Base-by-base conservation (phyloP, 2,113 vertebrate genomes). In the Brachyhypopomus gauderio region DNA sequence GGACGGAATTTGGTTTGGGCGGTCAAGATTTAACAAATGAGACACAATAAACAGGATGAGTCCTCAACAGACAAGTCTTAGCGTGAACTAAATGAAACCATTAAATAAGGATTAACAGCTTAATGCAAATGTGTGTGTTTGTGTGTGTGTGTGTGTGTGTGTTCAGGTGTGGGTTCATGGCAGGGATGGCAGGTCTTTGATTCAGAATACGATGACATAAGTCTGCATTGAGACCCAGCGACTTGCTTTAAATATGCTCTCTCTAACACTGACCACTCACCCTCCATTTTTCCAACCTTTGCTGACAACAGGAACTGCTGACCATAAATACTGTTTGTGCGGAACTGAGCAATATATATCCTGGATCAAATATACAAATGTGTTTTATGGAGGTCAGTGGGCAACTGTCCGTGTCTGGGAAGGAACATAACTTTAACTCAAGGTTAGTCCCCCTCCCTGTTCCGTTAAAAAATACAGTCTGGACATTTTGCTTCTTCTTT, bases 361-460 rank as follows among this genome's bases (percentile, higher is more conserved):
- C 85, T 22, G 41, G 84, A 90, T 92, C 85, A 91, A 91, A 91
- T 89, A 90, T 87, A 93, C 89, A 92, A 88, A 91, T 90, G 78
- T 90, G 79, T 86, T 90, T 88, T 85, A 87, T 86, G 84, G 87
- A 88, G 88, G 90, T 90, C 90, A 90, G 88, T 67, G 88, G 70
- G 79, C 83, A 86, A 78, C 83, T 84, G 85, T 83, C 88, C 83
- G 84, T 83, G 84, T 85, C 87, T 86, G 2, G 82, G 88, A 87
- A 75, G 82, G 86, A 85, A 87, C 84, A 90, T 87, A 82, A 88
- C 84, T 89, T 88, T 84, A 83, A 80, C 83, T 88, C 88, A 90
- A 92, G 91, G 92, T 91, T 90, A 85, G 87, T 86, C 82, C 79
- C 83, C 48, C 66, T 59, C 58, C 67, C 12, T 36, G 41, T 66